phyloP scores from a whole-genome alignment of 2,888 invertebrate species.

The Patella caerulea region DNA sequence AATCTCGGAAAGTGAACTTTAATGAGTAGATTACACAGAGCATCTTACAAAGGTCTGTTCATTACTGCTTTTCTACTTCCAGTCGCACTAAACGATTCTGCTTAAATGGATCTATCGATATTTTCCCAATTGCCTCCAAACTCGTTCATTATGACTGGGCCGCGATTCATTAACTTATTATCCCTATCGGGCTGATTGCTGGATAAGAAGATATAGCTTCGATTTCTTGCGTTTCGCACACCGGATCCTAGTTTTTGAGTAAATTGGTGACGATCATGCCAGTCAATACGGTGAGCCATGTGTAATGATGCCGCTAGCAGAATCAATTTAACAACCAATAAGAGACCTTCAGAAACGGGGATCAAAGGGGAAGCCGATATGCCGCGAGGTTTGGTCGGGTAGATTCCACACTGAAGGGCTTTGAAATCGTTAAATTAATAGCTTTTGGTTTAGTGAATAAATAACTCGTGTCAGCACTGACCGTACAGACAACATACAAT shows the following conservation, averaged over 20 bases:
- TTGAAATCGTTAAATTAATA: conserved; percentile 7
- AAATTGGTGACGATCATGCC: conserved; percentile 1
- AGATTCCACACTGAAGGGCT: not conserved
- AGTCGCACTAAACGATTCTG: not conserved
- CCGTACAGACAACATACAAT: not conserved
- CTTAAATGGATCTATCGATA: not conserved
- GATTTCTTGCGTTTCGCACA: not conserved
- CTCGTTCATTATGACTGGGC: conserved; percentile 19
- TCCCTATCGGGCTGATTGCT: conserved; percentile 20
- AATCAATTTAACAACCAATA: conserved; percentile 8
- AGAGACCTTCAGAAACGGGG: not conserved
- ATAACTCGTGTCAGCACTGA: not conserved
- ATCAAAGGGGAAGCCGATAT: not conserved
- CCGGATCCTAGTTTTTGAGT: conserved; percentile 9
- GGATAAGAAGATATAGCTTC: conserved; percentile 23
- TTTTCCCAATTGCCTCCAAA: conserved; percentile 15
- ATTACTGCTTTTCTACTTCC: not conserved
- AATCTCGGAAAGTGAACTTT: conserved; percentile 36
- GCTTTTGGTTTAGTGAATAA: not conserved
- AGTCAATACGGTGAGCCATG: not conserved
- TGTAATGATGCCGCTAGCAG: not conserved
- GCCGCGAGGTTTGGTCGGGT: no score
- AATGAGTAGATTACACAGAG: conserved; percentile 35
- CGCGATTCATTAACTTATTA: conserved; percentile 27
- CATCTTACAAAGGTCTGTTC: conserved; percentile 21